Percentiles rank a stretch among this genome's conserved stretches.
Conservation (phyloP, 1,140 invertebrate species). For the Cherax destructor region DNA sequence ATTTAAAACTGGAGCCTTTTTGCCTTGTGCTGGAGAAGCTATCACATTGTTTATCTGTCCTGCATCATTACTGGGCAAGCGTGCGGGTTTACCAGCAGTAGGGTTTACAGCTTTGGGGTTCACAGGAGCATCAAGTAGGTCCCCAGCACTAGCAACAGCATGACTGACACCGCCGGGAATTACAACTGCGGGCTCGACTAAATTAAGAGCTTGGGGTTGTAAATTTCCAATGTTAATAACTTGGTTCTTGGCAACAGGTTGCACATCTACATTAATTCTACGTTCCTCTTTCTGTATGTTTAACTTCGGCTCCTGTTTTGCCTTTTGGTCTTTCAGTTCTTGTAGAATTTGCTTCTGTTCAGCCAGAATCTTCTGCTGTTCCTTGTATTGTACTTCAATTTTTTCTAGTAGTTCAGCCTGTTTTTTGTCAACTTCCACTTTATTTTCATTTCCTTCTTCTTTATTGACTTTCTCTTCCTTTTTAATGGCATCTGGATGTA, state of each 20-base stretch:
- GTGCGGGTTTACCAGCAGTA: neutral
- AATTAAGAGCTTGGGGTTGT: neutral
- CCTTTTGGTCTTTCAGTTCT: constrained; percentile 57
- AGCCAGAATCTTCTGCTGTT: constrained; percentile 50
- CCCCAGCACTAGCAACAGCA: neutral
- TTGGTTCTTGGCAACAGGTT: neutral
- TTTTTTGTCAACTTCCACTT: constrained; percentile 24
- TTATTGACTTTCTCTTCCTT: constrained; percentile 54
- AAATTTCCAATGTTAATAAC: neutral
- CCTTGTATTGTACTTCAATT: constrained; percentile 50
- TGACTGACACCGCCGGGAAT: neutral
- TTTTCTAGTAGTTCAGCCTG: constrained; percentile 49
- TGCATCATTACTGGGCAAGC: neutral
- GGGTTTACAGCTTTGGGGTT: neutral
- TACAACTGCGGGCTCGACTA: neutral
- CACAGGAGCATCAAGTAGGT: neutral
- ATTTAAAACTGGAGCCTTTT: neutral
- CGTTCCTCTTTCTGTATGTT: neutral
- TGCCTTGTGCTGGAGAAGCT: neutral
- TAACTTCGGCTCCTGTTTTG: constrained; percentile 30
- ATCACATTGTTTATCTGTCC: neutral
- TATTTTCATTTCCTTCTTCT: constrained; percentile 5
- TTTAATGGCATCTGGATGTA: constrained; percentile 57
- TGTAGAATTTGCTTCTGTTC: constrained; percentile 59
- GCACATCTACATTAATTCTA: neutral